phyloP scores from a whole-genome alignment of 2,888 invertebrate genomes.

The Timema podura region DNA sequence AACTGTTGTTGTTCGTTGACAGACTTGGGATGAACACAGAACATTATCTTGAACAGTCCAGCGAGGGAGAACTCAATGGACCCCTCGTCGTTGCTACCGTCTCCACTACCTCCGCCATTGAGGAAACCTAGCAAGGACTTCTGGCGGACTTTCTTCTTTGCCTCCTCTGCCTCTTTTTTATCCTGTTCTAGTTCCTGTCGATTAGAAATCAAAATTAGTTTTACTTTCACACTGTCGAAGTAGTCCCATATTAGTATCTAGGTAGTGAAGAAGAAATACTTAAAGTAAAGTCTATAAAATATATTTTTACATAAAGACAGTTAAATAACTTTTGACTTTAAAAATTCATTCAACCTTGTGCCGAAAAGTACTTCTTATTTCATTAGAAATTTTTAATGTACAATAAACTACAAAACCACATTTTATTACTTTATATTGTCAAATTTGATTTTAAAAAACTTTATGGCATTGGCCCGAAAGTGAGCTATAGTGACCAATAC shows the following conservation, averaged over 20 bases:
- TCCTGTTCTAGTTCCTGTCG: conserved; percentile 40
- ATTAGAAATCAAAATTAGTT: neutral
- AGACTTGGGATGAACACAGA: conserved; percentile 48
- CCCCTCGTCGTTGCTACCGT: conserved; percentile 45
- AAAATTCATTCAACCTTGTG: too few species aligned
- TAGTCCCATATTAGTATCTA: neutral
- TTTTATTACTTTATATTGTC: too few species aligned
- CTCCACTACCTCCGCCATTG: conserved; percentile 33
- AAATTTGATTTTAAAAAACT: too few species aligned
- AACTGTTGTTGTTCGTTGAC: conserved; percentile 47
- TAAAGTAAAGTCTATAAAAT: too few species aligned
- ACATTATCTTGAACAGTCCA: conserved; percentile 53
- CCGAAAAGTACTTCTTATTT: too few species aligned
- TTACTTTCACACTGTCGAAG: neutral
- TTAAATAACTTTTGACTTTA: too few species aligned
- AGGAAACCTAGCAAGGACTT: conserved; percentile 42
- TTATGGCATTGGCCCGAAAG: too few species aligned
- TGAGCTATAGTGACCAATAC: too few species aligned
- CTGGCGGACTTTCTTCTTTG: conserved; percentile 42
- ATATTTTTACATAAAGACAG: too few species aligned
- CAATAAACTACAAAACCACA: too few species aligned
- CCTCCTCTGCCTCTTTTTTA: conserved; percentile 40
- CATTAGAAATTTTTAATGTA: too few species aligned
- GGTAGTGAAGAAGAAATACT: too few species aligned
- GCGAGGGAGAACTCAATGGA: conserved; percentile 51